Base-by-base conservation (phyloP, 2,797 vertebrate species). In the Parauchenoglanis punctatus region DNA sequence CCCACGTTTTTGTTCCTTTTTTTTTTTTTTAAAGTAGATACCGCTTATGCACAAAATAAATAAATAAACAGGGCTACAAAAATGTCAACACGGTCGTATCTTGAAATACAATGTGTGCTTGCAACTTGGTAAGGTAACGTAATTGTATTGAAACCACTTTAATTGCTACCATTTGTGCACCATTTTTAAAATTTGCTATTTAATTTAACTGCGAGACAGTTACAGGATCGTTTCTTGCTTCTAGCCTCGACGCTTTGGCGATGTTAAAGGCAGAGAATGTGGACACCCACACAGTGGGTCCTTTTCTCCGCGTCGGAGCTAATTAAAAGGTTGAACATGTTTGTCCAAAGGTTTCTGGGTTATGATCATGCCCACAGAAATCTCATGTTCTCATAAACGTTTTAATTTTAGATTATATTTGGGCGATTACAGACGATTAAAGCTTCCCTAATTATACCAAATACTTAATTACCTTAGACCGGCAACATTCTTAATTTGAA, bases 341-440 rank as follows among this genome's bases (percentile, higher is more conserved):
- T 94, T 95, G 92, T 94, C 93, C 93, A 91, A 91, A 87, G 91
- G 93, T 93, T 93, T 91, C 86, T 86, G 91, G 93, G 93, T 93
- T 93, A 93, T 85, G 90, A 94, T 94, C 90, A 92, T 94, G 89
- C 88, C 95, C 95, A 94, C 95, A 95, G 95, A 94, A 94, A 94
- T 93, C 91, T 92, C 89, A 89, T 92, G 92, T 93, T 94, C 95
- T 92, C 93, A 93, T 95, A 95, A 95, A 95, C 90, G 91, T 94
- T 93, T 95, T 91, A 94, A 94, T 95, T 96, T 96, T 94, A 96
- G 95, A 96, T 94, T 95, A 94, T 92, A 93, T 94, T 94, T 94
- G 94, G 91, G 92, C 91, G 93, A 94, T 95, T 95, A 94, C 94
- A 95, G 92, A 95, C 92, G 93, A 96, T 95, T 95, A 95, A 95